Evolutionary conservation across 2,113 vertebrate species (phyloP).

Genomic region (Tupaia chinensis): DNA sequence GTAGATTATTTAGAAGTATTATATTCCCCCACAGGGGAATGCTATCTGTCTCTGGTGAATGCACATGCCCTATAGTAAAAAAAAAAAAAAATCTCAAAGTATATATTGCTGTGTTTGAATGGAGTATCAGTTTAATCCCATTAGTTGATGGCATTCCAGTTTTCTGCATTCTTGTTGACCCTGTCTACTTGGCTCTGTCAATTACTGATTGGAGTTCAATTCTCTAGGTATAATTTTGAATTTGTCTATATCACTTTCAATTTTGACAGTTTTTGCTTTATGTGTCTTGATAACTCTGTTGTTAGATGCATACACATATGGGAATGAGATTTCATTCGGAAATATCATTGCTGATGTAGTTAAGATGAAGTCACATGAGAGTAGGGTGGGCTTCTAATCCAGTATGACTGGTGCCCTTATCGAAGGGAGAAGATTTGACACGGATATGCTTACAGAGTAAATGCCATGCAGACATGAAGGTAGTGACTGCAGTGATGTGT

Average conservation of each 20-base stretch:
- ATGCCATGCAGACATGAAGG: background rate
- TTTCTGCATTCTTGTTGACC: background rate
- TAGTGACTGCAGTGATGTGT: background rate
- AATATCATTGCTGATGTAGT: too few species aligned
- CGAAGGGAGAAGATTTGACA: background rate
- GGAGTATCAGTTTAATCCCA: background rate
- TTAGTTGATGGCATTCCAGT: background rate
- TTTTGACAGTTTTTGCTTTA: background rate
- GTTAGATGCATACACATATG: background rate
- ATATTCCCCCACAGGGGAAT: background rate
- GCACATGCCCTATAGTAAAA: too few species aligned
- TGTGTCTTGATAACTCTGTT: background rate
- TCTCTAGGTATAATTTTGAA: background rate
- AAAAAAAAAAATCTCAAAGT: background rate
- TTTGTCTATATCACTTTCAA: background rate
- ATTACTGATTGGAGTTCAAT: background rate
- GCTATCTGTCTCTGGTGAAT: too few species aligned
- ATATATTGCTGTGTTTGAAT: background rate
- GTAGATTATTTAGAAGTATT: constrained; percentile 25
- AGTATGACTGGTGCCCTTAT: background rate
- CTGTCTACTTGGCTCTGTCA: background rate
- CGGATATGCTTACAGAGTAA: too few species aligned
- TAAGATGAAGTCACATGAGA: too few species aligned
- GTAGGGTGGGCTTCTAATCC: background rate
- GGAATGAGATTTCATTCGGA: too few species aligned